These are phyloP conservation scores for Mormyrus lacerda DNA, from an alignment of 2,113 vertebrate species.

Conservation along the genomic window DNA sequence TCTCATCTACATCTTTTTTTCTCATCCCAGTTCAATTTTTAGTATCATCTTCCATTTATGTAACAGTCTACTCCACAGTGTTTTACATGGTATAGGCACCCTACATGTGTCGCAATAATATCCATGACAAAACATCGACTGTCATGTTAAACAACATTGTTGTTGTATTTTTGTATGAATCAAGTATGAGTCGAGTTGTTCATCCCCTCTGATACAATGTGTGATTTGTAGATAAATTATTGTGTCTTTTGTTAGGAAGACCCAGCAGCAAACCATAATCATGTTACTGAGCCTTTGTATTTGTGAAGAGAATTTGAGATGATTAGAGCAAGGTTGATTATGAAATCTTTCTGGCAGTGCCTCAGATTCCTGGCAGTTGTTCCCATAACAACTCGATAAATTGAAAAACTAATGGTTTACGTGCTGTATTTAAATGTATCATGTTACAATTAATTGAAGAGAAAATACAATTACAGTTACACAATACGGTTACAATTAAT, in stretches of 20 bases:
- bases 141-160: not conserved
- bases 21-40: not conserved
- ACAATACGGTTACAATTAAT: not conserved
- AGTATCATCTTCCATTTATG: not conserved
- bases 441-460: not conserved
- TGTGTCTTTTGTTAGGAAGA: not conserved
- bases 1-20: not conserved
- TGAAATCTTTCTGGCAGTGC: not conserved
- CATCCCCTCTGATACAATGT: not conserved
- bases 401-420: not conserved
- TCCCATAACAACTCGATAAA: not conserved
- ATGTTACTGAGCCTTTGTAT: not conserved
- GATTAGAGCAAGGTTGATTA: not conserved
- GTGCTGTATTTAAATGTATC: not conserved
- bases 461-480: too few species aligned
- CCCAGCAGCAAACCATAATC: not conserved
- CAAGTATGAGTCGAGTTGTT: not conserved
- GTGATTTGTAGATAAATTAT: not conserved
- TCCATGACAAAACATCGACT: not conserved
- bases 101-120: not conserved
- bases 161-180: not conserved
- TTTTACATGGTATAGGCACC: not conserved
- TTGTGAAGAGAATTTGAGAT: not conserved
- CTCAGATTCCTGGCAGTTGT: not conserved
- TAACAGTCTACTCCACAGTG: not conserved